Conservation (phyloP, 1,140 invertebrate species). For the Reticulitermes speratus region DNA sequence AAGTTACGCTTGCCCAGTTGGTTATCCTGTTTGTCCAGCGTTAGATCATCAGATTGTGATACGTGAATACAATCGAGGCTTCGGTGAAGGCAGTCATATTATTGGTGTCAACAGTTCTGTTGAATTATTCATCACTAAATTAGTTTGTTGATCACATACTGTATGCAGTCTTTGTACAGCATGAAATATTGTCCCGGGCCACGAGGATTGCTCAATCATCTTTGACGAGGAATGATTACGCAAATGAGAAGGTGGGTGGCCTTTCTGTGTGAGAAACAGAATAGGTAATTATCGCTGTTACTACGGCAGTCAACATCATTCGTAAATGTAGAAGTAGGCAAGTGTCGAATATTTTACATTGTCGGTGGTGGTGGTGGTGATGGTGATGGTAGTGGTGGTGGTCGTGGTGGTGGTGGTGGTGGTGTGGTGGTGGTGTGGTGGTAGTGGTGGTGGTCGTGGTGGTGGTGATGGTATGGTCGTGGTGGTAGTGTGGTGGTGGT, state of each 20-base stretch:
- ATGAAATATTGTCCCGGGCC: background rate
- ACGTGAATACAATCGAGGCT: background rate
- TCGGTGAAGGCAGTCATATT: background rate
- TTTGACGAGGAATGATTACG: background rate
- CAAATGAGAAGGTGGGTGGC: background rate
- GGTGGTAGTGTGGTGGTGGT: too few relatives aligned
- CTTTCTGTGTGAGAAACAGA: too few relatives aligned
- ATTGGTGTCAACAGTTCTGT: background rate
- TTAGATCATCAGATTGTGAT: background rate
- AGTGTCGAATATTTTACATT: too few relatives aligned
- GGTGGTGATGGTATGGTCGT: too few relatives aligned
- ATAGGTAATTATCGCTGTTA: too few relatives aligned
- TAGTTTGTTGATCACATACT: background rate
- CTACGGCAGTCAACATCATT: too few relatives aligned
- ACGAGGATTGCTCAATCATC: background rate
- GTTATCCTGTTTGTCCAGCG: background rate
- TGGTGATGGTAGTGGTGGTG: too few relatives aligned
- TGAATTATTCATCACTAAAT: background rate
- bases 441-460: too few relatives aligned
- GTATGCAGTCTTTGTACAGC: background rate
- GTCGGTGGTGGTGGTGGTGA: too few relatives aligned
- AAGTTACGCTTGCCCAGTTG: background rate
- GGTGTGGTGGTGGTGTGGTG: too few relatives aligned
- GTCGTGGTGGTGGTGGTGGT: too few relatives aligned
- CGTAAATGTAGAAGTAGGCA: too few relatives aligned